Evolutionary conservation across 2,113 vertebrate genomes (phyloP), one percentile per base, ranked within the genome.

Genomic region (Ascaphus truei): DNA sequence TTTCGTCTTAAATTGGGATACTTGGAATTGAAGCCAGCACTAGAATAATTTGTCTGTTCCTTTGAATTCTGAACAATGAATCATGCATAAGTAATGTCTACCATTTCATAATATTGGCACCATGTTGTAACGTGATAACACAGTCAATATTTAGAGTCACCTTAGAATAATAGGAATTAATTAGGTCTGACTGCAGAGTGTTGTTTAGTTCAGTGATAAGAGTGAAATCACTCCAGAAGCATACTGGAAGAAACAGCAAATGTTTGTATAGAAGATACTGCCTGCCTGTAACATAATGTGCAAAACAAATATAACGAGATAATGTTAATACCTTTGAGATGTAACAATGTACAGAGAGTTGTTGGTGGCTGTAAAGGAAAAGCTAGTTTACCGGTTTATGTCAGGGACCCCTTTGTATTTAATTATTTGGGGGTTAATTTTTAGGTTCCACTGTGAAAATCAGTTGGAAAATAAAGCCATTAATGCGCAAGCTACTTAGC

Each of bases 131-230:
- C 3, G 30, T 57, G 53, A 57, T 57, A 57, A 34, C 53, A 34
- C 31, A 57, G 53, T 23, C 53, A 57, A 57, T 57, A 57, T 57
- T 57, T 34, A 36, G 30, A 34, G 16, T 16, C 53, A 34, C 30
- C 53, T 57, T 33, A 36, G 30, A 16, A 57, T 57, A 57, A 57
- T 12, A 36, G 41, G 53, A 57, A 57, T 57, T 57, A 57, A 57
- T 57, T 57, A 57, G 53, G 53, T 36, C 53, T 57, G 53, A 34
- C 53, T 34, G 53, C 53, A 34, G 29, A 34, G 6, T 31, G 30
- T 8, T 36, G 16, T 57, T 57, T 36, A 20, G 9, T 30, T 34
- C n/a, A 57, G 10, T 34, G 53, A 57, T 57, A 57, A 57, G 53
- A 36, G 7, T 10, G n/a, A 22, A 12, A 57, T 34, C 53, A 33